These are phyloP conservation scores for Philypnodon macrostomus DNA, from an alignment of 2,797 vertebrate genomes.

Conservation along the genomic window DNA sequence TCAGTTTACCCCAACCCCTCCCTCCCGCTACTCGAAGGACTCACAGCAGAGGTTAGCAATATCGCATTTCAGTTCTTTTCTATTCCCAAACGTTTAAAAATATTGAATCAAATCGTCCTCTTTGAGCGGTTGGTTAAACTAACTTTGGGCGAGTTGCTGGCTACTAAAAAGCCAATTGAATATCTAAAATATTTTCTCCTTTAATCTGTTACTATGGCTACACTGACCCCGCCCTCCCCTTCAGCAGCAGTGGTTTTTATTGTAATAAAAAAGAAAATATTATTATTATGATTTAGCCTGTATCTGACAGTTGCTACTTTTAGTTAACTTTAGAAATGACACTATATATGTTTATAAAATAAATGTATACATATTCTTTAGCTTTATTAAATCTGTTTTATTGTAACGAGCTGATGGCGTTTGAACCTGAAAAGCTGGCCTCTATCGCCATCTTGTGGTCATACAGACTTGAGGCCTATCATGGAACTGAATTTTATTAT, in stretches of 20 bases:
- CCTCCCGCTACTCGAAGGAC: conserved; percentile 12
- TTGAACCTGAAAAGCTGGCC: too few relatives aligned
- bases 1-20: conserved; percentile 4
- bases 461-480: too few relatives aligned
- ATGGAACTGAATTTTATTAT: too few relatives aligned
- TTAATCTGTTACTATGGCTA: conserved; percentile 68
- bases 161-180: conserved; percentile 5
- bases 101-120: not conserved
- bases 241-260: conserved; percentile 8
- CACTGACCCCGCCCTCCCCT: conserved; percentile 24
- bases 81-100: not conserved
- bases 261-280: conserved; percentile 19
- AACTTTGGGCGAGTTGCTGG: not conserved
- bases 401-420: too few relatives aligned
- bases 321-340: too few relatives aligned
- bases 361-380: too few relatives aligned
- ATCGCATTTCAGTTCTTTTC: not conserved
- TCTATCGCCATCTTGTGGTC: conserved; percentile 5
- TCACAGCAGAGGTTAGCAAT: conserved; percentile 11
- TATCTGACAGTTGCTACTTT: too few relatives aligned
- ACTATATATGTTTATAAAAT: too few relatives aligned
- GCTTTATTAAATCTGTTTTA: too few relatives aligned
- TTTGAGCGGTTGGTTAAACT: not conserved
- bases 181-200: conserved; percentile 38
- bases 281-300: too few relatives aligned